Evolutionary conservation across 2,797 vertebrate genomes (phyloP).

Genomic region (Chloroceryle amazona): DNA sequence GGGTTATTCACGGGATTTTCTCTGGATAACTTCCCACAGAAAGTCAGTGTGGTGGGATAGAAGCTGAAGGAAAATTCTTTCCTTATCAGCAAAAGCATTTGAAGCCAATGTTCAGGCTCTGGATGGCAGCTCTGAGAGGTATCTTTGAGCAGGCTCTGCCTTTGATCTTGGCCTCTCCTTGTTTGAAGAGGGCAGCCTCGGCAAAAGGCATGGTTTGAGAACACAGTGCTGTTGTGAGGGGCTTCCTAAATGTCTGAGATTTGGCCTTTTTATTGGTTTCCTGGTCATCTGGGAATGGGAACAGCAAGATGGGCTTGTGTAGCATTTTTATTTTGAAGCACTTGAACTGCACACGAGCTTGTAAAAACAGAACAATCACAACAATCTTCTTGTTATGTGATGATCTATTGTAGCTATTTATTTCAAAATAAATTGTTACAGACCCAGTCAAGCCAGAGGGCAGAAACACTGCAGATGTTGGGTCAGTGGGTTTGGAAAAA

Average conservation of each 20-base stretch:
- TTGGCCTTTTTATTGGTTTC: neutral
- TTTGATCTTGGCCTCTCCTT: neutral
- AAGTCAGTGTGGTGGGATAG: neutral
- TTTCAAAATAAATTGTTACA: neutral
- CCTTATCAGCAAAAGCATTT: neutral
- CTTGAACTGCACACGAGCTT: neutral
- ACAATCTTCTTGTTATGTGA: neutral
- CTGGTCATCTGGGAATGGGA: neutral
- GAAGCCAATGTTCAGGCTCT: neutral
- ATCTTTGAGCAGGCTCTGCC: neutral
- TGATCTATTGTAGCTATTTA: neutral
- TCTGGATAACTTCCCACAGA: neutral
- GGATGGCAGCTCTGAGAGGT: neutral
- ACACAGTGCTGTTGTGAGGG: neutral
- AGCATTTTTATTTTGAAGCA: neutral
- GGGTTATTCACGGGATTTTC: neutral
- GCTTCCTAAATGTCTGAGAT: neutral
- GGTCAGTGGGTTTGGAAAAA: neutral
- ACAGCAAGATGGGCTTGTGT: neutral
- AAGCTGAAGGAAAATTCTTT: neutral
- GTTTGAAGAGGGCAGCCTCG: neutral
- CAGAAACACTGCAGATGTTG: neutral
- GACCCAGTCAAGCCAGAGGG: neutral
- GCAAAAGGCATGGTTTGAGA: neutral
- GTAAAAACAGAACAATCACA: neutral